These are phyloP conservation scores for Eristalinus aeneus DNA, from an alignment of 2,888 invertebrate species.

Conservation along the genomic window DNA sequence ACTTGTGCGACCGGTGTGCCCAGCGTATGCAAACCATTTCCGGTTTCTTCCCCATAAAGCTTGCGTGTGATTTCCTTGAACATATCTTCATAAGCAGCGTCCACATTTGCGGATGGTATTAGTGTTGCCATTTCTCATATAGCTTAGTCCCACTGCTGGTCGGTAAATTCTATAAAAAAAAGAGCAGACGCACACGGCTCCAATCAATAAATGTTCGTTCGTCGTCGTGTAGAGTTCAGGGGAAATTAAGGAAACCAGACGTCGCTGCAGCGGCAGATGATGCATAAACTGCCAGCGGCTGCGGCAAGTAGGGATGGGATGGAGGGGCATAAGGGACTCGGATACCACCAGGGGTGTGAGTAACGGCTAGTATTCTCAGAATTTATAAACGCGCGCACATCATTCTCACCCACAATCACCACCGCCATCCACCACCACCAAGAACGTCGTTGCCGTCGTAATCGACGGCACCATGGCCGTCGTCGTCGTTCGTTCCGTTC, in stretches of 20 bases:
- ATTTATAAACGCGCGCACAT: constrained; percentile 25
- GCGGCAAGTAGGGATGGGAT: neutral
- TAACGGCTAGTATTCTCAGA: constrained; percentile 21
- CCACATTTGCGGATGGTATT: constrained; percentile 81
- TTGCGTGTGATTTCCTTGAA: constrained; percentile 94
- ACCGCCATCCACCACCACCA: neutral
- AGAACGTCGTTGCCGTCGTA: too few species aligned
- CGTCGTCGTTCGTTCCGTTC: neutral
- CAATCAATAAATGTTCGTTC: constrained; percentile 9
- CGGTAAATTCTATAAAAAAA: constrained; percentile 74
- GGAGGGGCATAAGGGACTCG: neutral
- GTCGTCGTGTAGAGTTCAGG: neutral
- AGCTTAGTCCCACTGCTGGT: constrained; percentile 74
- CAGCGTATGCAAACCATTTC: constrained; percentile 81
- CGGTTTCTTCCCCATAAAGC: constrained; percentile 91
- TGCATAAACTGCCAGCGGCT: neutral
- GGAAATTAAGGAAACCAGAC: neutral
- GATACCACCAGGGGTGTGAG: constrained; percentile 1
- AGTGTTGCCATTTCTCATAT: constrained; percentile 80
- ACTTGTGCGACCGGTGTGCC: constrained; percentile 81
- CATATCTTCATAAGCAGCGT: constrained; percentile 82
- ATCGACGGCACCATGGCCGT: too few species aligned
- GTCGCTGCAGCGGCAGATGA: neutral
- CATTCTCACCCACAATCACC: constrained; percentile 27
- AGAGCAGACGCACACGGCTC: neutral